These are phyloP conservation scores for Trichoplusia ni DNA, from an alignment of 1,140 invertebrate species.

Conservation along the genomic window DNA sequence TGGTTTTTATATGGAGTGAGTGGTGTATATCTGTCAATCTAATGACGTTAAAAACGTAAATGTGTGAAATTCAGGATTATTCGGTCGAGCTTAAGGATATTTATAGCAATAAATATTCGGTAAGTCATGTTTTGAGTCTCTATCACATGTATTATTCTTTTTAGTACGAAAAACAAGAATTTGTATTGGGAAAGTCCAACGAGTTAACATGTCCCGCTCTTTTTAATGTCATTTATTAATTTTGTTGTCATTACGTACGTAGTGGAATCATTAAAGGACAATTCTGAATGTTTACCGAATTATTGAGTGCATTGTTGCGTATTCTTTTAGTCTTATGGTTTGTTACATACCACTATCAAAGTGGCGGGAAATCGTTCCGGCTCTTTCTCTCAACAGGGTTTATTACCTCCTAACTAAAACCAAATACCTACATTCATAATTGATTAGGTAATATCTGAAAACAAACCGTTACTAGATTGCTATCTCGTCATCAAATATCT, in stretches of 20 bases:
- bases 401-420: neutral
- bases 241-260: constrained; percentile 40
- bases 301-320: no score
- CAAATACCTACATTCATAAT: constrained; percentile 20
- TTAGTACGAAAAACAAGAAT: constrained; percentile 52
- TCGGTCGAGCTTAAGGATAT: constrained; percentile 80
- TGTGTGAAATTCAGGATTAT: constrained; percentile 82
- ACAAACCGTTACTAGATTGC: neutral
- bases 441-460: constrained; percentile 27
- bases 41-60: constrained; percentile 80
- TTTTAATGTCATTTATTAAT: constrained; percentile 73
- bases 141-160: constrained; percentile 36
- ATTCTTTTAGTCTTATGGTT: neutral
- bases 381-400: constrained; percentile 12
- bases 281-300: no score
- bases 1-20: constrained; percentile 78
- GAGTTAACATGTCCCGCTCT: constrained; percentile 75
- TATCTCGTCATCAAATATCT: neutral
- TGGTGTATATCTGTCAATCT: constrained; percentile 81
- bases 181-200: constrained; percentile 74
- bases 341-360: constrained; percentile 38
- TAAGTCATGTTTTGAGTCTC: constrained; percentile 58
- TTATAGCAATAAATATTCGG: constrained; percentile 82
- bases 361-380: constrained; percentile 66
- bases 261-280: no score